Evolutionary conservation across 2,888 invertebrate genomes (phyloP).

Genomic region (Ernsta delagoae): DNA sequence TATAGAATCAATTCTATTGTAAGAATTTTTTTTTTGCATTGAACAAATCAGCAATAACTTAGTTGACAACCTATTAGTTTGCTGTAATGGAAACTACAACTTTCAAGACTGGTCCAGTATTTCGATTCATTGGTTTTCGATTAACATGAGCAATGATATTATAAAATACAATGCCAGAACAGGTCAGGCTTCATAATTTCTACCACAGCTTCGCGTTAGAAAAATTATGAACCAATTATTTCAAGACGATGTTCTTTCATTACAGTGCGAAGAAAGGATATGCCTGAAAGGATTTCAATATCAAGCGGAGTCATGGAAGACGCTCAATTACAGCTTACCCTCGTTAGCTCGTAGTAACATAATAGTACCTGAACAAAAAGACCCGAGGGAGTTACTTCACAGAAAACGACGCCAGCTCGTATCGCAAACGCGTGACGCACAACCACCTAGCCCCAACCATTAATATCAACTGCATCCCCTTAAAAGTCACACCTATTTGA

Average conservation of each 20-base stretch:
- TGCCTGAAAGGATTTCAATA: background rate
- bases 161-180: too few species aligned
- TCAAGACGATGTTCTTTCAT: background rate
- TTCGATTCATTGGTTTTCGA: too few species aligned
- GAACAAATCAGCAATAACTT: too few species aligned
- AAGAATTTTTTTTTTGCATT: too few species aligned
- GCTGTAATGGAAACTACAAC: too few species aligned
- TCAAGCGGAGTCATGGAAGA: background rate
- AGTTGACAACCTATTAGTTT: too few species aligned
- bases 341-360: background rate
- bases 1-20: too few species aligned
- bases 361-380: background rate
- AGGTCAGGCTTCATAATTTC: too few species aligned
- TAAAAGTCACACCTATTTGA: constrained; percentile 38
- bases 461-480: constrained; percentile 37
- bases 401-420: background rate
- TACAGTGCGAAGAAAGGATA: background rate
- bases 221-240: too few species aligned
- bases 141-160: too few species aligned
- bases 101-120: too few species aligned
- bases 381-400: background rate
- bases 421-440: constrained; percentile 28
- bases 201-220: too few species aligned
- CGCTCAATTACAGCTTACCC: background rate
- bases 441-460: constrained; percentile 16